phyloP scores from a whole-genome alignment of 1,140 invertebrate species.

The Pteromalus puparum region DNA sequence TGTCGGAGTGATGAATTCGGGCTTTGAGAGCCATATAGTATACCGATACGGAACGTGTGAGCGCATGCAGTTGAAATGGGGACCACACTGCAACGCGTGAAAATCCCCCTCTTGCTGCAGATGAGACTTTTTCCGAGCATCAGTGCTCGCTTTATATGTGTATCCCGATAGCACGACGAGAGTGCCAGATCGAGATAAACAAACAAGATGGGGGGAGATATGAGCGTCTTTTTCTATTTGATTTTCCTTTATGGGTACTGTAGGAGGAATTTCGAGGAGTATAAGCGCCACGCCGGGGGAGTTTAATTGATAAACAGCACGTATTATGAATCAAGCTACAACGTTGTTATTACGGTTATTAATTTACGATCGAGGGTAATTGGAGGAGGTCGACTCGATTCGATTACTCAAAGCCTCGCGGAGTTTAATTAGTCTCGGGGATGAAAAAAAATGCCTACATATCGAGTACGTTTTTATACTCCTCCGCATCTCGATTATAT shows the following conservation, averaged over 20 bases:
- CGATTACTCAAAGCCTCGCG: not conserved
- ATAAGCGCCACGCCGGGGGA: too few species aligned
- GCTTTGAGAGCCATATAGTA: not conserved
- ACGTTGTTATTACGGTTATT: too few species aligned
- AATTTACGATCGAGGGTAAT: too few species aligned
- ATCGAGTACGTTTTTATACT: not conserved
- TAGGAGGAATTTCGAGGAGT: too few species aligned
- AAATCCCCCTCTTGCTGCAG: too few species aligned
- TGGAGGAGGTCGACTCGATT: not conserved
- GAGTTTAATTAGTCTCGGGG: not conserved
- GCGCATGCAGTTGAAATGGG: not conserved
- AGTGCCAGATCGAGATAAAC: too few species aligned
- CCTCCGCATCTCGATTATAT: not conserved
- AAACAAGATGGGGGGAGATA: too few species aligned
- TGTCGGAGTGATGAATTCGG: slow-evolving; percentile 15
- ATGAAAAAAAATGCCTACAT: too few species aligned
- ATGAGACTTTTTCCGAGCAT: not conserved
- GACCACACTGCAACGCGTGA: not conserved
- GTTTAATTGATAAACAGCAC: not conserved
- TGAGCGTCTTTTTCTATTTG: too few species aligned
- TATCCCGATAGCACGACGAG: not conserved
- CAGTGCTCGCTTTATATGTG: not conserved
- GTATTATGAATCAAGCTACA: not conserved
- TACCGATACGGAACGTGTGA: not conserved
- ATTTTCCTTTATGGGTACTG: too few species aligned